These are phyloP conservation scores for Nymphalis urticae DNA, from an alignment of 2,888 invertebrate genomes.

Conservation along the genomic window DNA sequence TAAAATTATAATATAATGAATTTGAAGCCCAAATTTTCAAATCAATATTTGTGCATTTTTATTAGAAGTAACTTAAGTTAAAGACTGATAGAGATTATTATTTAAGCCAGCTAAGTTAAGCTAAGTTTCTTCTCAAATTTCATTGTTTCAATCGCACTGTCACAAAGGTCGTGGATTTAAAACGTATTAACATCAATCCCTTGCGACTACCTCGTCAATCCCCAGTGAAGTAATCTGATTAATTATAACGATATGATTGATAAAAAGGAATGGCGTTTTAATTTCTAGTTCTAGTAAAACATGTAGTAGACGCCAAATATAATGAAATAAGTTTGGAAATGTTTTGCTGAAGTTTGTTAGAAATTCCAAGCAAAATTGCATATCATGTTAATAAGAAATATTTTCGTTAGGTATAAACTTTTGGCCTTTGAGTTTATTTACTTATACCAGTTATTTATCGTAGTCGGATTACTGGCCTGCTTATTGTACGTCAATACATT, in stretches of 20 bases:
- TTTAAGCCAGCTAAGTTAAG: no score
- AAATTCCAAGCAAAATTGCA: slow-evolving; percentile 1
- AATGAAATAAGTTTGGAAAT: neutral
- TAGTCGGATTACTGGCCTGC: slow-evolving; percentile 14
- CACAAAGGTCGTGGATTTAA: no score
- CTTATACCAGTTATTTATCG: slow-evolving; percentile 17
- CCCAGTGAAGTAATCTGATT: neutral
- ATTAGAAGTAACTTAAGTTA: no score
- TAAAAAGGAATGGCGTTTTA: neutral
- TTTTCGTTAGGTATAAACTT: slow-evolving; percentile 7
- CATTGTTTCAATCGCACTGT: no score
- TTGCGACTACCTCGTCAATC: no score
- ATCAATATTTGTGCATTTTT: no score
- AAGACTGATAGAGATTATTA: no score
- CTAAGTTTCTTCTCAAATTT: no score
- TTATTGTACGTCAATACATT: slow-evolving; percentile 9
- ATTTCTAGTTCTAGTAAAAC: neutral
- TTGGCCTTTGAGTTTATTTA: slow-evolving; percentile 11
- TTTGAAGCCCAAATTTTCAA: no score
- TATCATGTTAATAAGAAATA: neutral
- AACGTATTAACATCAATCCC: no score
- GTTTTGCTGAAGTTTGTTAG: neutral
- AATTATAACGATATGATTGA: neutral
- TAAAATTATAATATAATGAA: no score
- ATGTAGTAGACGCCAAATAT: neutral